Base-by-base conservation (phyloP, 2,797 vertebrate species). In the Gymnothorax javanicus region DNA sequence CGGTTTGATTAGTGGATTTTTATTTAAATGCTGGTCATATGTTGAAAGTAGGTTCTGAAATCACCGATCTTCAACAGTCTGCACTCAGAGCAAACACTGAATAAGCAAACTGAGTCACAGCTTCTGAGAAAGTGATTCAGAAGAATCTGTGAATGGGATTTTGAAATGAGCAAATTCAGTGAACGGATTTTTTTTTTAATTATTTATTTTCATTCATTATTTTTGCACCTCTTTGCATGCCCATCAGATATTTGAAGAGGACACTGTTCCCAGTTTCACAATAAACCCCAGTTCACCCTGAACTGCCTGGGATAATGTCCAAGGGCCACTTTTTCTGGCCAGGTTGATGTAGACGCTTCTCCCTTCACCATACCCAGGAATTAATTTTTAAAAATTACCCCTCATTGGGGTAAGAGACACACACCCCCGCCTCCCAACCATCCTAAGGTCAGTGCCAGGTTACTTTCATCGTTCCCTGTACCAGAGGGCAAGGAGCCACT, bases 151-250 rank as follows among this genome's bases (percentile, higher is more conserved):
- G 69, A 3, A 73, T 85, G 90, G 89, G 89, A 88, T 89, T 87
- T 87, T 89, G 33, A 43, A 43, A 43, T 43, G 33, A 43, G 33
- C 33, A 43, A 43, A 43, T 43, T 43, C 33, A 43, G 33, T 43
- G 33, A 43, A 43, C 2, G 33, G 33, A 43, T 43, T 43, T 43
- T 43, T 43, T 43, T 43, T 43, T 43, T 43, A 43, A 43, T 90
- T 85, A 52, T 79, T 90, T 85, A 84, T 89, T 92, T 91, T 88
- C 7, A 43, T 20, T 52, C 1, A 85, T 91, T 88, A 90, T 91
- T 90, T 88, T 64, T 93, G n/a, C 95, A 95, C 95, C 95, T 96
- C 95, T 95, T 95, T 94, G 90, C 94, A 94, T 94, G 94, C 91
- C 89, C 91, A 89, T 88, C 86, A 89, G 87, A 88, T 89, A 90